Conservation (phyloP, 2,113 vertebrate genomes). For the Zosterops japonicus region DNA sequence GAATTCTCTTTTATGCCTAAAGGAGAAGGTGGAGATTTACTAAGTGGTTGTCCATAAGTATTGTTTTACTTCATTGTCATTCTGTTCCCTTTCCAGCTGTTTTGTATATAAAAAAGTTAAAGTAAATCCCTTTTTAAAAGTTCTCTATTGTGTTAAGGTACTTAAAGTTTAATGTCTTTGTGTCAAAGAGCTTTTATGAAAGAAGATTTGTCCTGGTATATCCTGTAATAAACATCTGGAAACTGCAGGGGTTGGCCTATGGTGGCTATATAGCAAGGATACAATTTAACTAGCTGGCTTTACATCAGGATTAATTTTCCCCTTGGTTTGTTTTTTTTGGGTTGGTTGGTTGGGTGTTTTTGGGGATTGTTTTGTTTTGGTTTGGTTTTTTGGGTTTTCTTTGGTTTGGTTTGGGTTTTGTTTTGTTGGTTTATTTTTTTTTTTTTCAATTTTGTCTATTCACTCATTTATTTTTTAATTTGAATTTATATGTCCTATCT, state of each 20-base stretch:
- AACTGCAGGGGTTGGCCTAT: slow-evolving; percentile 10
- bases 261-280: neutral
- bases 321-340: neutral
- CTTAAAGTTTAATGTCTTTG: slow-evolving; percentile 33
- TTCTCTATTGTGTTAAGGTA: slow-evolving; percentile 24
- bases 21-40: slow-evolving; percentile 12
- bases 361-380: neutral
- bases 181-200: slow-evolving; percentile 37
- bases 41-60: neutral
- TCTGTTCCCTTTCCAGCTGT: slow-evolving; percentile 28
- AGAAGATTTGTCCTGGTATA: slow-evolving; percentile 37
- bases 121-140: slow-evolving; percentile 32
- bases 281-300: neutral
- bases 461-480: neutral
- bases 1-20: neutral
- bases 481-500: neutral
- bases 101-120: neutral
- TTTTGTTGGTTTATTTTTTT: neutral
- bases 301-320: neutral
- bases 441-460: neutral
- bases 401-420: neutral
- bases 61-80: slow-evolving; percentile 46
- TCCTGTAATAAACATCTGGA: slow-evolving; percentile 58
- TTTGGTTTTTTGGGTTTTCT: neutral
- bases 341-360: neutral